phyloP scores from a whole-genome alignment of 2,797 vertebrate species.

The Acipenser ruthenus region DNA sequence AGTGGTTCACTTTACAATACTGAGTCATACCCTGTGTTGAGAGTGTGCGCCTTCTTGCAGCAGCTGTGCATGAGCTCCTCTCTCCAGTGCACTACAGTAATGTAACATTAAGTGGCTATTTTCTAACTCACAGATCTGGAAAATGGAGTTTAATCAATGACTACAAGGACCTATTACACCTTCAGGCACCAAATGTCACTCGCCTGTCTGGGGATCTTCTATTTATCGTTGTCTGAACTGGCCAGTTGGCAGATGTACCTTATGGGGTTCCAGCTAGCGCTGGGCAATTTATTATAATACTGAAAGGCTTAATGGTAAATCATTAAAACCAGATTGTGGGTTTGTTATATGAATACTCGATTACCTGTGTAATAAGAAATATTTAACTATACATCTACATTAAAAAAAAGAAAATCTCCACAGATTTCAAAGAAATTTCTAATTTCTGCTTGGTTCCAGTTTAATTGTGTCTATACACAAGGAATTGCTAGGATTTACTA shows the following conservation, averaged over 20 bases:
- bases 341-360: too few species aligned
- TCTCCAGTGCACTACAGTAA: slow-evolving; percentile 28
- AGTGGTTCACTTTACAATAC: neutral
- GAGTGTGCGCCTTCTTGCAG: neutral
- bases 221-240: slow-evolving; percentile 27
- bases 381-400: too few species aligned
- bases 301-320: neutral
- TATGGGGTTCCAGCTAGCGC: slow-evolving; percentile 6
- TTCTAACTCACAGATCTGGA: slow-evolving; percentile 48
- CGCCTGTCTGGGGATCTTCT: slow-evolving; percentile 23
- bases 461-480: too few species aligned
- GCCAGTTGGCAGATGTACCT: slow-evolving; percentile 12
- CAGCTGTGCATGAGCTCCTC: slow-evolving; percentile 2
- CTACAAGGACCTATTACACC: slow-evolving; percentile 35
- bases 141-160: slow-evolving; percentile 50
- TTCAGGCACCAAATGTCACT: slow-evolving; percentile 35
- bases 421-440: too few species aligned
- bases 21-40: neutral
- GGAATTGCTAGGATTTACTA: too few species aligned
- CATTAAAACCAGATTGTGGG: too few species aligned
- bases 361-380: too few species aligned
- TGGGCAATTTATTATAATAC: slow-evolving; percentile 2
- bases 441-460: too few species aligned
- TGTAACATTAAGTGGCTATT: slow-evolving; percentile 45
- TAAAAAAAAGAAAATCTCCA: too few species aligned